These are phyloP conservation scores for Tauraco hartlaubi DNA, from an alignment of 2,797 vertebrate genomes.

Conservation along the genomic window DNA sequence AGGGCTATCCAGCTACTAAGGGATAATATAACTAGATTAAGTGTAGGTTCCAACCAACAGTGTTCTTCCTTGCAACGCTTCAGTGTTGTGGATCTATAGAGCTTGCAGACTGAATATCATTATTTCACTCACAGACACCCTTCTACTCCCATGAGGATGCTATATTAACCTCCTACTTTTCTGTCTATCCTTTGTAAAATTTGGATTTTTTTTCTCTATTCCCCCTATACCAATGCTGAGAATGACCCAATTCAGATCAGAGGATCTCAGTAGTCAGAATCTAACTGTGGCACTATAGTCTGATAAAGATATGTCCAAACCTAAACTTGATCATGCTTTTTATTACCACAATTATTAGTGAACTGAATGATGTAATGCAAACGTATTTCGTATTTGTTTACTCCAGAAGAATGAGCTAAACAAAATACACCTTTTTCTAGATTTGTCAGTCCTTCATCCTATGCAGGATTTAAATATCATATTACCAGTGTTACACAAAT, in stretches of 20 bases:
- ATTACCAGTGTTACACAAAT: background rate
- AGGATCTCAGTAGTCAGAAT: background rate
- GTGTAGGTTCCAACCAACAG: background rate
- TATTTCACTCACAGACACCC: background rate
- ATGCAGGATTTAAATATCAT: background rate
- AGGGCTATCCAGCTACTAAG: background rate
- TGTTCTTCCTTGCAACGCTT: background rate
- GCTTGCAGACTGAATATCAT: background rate
- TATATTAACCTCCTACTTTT: conserved; percentile 26
- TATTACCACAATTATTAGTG: background rate
- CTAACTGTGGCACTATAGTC: background rate
- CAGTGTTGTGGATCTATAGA: background rate
- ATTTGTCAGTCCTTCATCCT: background rate
- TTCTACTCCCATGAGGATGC: background rate
- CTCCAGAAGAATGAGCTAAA: background rate
- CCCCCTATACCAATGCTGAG: background rate
- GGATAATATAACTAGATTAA: background rate
- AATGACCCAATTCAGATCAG: background rate
- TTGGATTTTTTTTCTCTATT: background rate
- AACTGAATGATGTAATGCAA: background rate
- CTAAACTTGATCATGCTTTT: background rate
- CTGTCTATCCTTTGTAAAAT: background rate
- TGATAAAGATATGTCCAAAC: background rate
- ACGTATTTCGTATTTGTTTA: background rate
- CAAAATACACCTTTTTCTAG: background rate